Evolutionary conservation across 1,140 invertebrate genomes (phyloP).

Genomic region (Caenorhabditis remanei): DNA sequence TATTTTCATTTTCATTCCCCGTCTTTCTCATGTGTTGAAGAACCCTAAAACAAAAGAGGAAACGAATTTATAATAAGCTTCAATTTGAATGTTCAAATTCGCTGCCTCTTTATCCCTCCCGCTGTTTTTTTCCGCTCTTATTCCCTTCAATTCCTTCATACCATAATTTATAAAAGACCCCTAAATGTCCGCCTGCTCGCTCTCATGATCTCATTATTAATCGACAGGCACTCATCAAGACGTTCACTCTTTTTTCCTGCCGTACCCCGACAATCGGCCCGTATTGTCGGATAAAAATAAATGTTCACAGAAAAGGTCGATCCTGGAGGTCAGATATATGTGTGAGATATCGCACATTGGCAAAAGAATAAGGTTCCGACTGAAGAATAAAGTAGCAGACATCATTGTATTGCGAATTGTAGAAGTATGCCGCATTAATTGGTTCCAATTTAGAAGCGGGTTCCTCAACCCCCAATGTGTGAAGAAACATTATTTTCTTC

Average conservation of each 20-base stretch:
- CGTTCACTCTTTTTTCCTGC: neutral
- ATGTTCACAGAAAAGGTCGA: constrained; percentile 52
- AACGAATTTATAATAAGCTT: constrained; percentile 22
- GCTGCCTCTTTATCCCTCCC: neutral
- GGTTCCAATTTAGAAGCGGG: neutral
- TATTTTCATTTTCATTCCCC: no score
- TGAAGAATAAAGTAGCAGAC: no score
- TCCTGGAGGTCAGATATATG: constrained; percentile 54
- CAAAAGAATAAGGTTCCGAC: neutral
- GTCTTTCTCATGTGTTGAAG: neutral
- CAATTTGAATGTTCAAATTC: constrained; percentile 2
- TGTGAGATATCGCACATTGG: constrained; percentile 45
- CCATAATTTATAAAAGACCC: constrained; percentile 4
- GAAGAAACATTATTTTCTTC: neutral
- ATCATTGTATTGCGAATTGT: neutral
- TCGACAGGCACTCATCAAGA: constrained; percentile 1
- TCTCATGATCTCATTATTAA: constrained; percentile 45
- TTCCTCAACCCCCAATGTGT: no score
- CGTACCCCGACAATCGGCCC: neutral
- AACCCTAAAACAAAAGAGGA: neutral
- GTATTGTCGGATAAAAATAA: constrained; percentile 44
- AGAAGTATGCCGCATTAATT: neutral
- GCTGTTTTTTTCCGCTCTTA: constrained; percentile 1
- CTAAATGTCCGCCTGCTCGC: neutral
- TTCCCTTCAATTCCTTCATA: neutral